Percentiles rank a stretch among this genome's conserved stretches.
Evolutionary conservation across 2,888 invertebrate genomes (phyloP).

Genomic region (Hemithea aestivaria): DNA sequence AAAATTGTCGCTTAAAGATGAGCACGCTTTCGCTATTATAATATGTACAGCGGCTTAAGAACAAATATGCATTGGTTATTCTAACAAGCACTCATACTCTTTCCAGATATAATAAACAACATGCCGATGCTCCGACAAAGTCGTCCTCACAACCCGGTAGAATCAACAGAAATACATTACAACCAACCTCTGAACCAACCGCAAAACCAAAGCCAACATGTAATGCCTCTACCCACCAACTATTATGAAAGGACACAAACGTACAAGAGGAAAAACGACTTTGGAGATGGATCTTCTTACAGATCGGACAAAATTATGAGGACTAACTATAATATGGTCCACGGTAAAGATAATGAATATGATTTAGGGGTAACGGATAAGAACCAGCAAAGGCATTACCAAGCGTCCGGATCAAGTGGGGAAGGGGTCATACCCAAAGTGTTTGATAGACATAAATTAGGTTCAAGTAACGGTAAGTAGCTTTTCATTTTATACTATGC

Average conservation of each 20-base stretch:
- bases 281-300: constrained; percentile 57
- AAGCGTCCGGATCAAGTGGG: constrained; percentile 51
- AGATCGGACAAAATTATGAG: constrained; percentile 70
- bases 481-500: constrained; percentile 26
- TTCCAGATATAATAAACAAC: constrained; percentile 63
- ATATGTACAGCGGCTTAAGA: too few relatives aligned
- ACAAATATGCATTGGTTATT: too few relatives aligned
- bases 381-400: constrained; percentile 48
- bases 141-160: constrained; percentile 56
- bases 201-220: constrained; percentile 46
- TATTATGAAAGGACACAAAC: constrained; percentile 60
- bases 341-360: constrained; percentile 43
- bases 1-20: too few relatives aligned
- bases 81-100: too few relatives aligned
- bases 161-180: constrained; percentile 66
- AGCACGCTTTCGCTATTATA: too few relatives aligned
- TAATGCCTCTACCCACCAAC: constrained; percentile 54
- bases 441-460: constrained; percentile 62
- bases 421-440: constrained; percentile 55
- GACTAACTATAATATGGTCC: constrained; percentile 55
- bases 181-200: constrained; percentile 49
- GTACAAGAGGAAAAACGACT: constrained; percentile 67
- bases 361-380: constrained; percentile 51
- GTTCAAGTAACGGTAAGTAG: constrained; percentile 69
- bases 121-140: constrained; percentile 58